Percentiles rank a stretch among this genome's conserved stretches.
Conservation (phyloP, 2,797 vertebrate genomes). For the Acanthornis magna region DNA sequence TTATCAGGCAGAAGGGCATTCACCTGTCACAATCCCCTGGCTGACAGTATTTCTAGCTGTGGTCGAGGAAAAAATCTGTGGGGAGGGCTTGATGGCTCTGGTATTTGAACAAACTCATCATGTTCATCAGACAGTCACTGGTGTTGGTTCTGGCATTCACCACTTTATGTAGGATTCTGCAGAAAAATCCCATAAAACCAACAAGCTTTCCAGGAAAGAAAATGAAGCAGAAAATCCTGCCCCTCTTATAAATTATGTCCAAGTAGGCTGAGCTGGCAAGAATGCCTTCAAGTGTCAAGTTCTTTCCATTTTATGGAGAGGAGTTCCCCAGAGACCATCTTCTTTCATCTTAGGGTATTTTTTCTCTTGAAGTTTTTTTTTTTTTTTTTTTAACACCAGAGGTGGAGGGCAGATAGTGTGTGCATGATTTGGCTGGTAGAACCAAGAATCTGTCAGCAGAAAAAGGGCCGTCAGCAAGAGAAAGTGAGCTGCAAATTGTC, state of each 20-base stretch:
- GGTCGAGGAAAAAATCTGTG: neutral
- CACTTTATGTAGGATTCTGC: neutral
- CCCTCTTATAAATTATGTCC: conserved; percentile 47
- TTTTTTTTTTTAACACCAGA: neutral
- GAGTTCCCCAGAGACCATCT: conserved; percentile 17
- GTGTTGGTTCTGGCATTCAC: neutral
- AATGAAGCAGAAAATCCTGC: conserved; percentile 10
- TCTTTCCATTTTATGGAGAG: conserved; percentile 23
- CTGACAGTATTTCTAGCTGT: neutral
- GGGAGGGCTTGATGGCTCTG: neutral
- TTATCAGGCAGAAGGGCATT: neutral
- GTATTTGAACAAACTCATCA: neutral
- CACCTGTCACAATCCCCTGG: neutral
- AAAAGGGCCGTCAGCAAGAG: conserved; percentile 73
- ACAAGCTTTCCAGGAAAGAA: conserved; percentile 22
- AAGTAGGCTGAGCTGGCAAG: conserved; percentile 56
- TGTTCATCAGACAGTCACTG: neutral
- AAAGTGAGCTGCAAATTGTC: conserved; percentile 82
- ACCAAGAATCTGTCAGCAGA: conserved; percentile 70
- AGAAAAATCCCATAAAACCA: neutral
- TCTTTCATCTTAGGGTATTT: neutral
- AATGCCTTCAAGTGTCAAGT: conserved; percentile 41
- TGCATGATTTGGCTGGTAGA: conserved; percentile 70
- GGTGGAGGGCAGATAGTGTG: conserved; percentile 22
- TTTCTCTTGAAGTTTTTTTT: neutral